phyloP scores from a whole-genome alignment of 2,113 vertebrate genomes.

The Chaetodon trifascialis region DNA sequence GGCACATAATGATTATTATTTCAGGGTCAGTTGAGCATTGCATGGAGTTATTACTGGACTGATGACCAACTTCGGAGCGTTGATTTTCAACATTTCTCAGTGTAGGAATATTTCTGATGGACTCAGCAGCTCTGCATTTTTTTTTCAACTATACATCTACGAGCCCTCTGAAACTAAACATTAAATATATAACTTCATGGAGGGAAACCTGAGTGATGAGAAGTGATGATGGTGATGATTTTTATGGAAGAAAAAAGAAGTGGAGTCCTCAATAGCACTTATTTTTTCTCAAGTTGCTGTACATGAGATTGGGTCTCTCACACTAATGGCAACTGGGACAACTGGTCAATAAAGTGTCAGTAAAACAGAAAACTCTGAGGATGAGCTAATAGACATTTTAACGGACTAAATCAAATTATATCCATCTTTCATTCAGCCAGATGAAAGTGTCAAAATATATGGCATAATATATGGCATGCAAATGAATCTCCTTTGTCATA shows the following conservation, averaged over 20 bases:
- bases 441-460: neutral
- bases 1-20: constrained; percentile 41
- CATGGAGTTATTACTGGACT: constrained; percentile 14
- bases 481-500: neutral
- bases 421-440: neutral
- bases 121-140: neutral
- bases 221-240: neutral
- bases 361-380: neutral
- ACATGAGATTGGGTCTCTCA: neutral
- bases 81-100: constrained; percentile 4
- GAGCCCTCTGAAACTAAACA: neutral
- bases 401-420: constrained; percentile 3
- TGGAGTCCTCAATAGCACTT: neutral
- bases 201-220: neutral
- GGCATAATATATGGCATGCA: neutral
- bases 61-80: neutral
- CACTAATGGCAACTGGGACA: neutral
- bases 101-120: neutral
- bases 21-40: constrained; percentile 60
- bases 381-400: neutral
- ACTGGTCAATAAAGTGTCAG: constrained; percentile 23
- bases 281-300: too few relatives aligned
- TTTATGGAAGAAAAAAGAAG: too few relatives aligned
- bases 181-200: neutral
- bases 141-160: too few relatives aligned